Evolutionary conservation across 1,140 invertebrate genomes (phyloP).

Genomic region (Parapsyche elsis): DNA sequence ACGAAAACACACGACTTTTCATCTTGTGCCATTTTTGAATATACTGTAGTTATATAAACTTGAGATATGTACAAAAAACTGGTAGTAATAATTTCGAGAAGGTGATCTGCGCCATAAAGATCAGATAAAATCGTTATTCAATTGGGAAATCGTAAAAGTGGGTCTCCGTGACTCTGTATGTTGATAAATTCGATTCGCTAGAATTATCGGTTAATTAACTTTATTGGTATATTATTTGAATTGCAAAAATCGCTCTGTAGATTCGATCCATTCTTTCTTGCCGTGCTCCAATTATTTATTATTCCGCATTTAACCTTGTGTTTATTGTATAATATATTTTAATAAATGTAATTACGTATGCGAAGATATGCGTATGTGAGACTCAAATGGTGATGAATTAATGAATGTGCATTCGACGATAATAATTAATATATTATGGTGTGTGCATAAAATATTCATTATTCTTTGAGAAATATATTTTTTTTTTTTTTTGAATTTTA

Average conservation of each 20-base stretch:
- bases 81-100: no score
- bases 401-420: background rate
- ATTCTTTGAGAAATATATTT: background rate
- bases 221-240: background rate
- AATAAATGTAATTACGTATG: background rate
- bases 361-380: background rate
- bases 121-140: background rate
- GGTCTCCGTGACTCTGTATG: constrained; percentile 11
- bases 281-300: background rate
- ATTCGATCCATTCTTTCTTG: background rate
- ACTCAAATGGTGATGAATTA: constrained; percentile 5
- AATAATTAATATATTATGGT: background rate
- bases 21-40: no score
- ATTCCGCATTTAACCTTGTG: no score
- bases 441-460: background rate
- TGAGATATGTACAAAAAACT: no score
- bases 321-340: no score
- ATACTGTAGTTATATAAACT: no score
- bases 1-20: no score
- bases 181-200: background rate
- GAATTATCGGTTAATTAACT: background rate
- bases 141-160: background rate
- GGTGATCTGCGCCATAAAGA: background rate
- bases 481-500: no score
- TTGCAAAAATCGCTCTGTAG: no score